These are phyloP conservation scores for Malurus elegans DNA, from an alignment of 2,113 vertebrate species.

Conservation along the genomic window DNA sequence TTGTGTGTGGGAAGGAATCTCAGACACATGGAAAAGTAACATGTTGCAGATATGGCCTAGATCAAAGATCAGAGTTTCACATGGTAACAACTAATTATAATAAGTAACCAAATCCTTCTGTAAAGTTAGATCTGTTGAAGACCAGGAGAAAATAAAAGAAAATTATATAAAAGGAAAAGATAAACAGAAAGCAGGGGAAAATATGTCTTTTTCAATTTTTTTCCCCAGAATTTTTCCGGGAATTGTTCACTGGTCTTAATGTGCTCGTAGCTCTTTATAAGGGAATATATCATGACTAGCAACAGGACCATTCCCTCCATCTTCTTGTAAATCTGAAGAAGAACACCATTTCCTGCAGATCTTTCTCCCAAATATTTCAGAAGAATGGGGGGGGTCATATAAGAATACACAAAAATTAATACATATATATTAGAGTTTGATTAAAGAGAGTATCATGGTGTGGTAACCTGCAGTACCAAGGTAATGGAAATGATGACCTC, in stretches of 20 bases:
- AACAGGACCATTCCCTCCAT: not conserved
- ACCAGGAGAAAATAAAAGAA: not conserved
- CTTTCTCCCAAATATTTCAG: not conserved
- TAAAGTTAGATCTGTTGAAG: not conserved
- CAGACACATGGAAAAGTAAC: not conserved
- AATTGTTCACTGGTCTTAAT: not conserved
- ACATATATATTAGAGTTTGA: not conserved
- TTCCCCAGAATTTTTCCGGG: rapidly evolving
- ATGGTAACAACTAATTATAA: not conserved
- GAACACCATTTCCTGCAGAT: not conserved
- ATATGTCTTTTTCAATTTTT: rapidly evolving
- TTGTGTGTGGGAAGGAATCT: not conserved
- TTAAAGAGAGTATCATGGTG: not conserved
- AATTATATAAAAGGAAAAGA: rapidly evolving
- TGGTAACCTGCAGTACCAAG: not conserved
- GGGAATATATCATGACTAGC: not conserved
- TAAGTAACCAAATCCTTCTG: not conserved
- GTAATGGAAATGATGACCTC: not conserved
- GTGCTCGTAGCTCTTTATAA: not conserved
- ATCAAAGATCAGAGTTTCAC: not conserved
- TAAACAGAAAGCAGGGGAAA: not conserved
- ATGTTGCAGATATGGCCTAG: not conserved
- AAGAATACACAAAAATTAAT: not conserved
- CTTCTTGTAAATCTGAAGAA: not conserved
- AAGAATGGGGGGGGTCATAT: rapidly evolving